A percentile compares a stretch with the other conserved stretches of the same genome.
Evolutionary conservation across 1,140 invertebrate genomes (phyloP).

Genomic region (Brachionus paranguensis): DNA sequence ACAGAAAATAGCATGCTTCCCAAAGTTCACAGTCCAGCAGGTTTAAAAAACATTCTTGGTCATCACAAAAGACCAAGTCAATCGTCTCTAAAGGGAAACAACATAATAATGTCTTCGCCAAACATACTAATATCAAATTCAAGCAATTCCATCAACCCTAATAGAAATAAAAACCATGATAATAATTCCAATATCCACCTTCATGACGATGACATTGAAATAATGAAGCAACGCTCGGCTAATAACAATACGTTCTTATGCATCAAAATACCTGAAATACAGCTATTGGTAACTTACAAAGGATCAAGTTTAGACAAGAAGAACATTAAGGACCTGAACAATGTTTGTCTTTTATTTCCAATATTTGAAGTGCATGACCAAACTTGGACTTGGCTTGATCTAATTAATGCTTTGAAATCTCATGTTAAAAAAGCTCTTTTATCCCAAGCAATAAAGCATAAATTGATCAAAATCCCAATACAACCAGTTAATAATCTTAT

Average conservation of each 20-base stretch:
- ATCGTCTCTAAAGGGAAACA: constrained; percentile 13
- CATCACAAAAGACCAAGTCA: constrained; percentile 16
- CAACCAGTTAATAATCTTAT: constrained; percentile 32
- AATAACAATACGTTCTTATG: constrained; percentile 98
- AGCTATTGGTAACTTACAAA: constrained; percentile 86
- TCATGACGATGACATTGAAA: constrained; percentile 14
- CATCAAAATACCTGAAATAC: constrained; percentile 91
- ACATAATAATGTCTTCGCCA: not conserved
- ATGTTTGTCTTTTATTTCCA: constrained; percentile 84
- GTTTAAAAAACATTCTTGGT: not conserved
- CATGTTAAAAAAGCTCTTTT: constrained; percentile 83
- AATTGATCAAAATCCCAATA: constrained; percentile 21
- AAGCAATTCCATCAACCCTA: not conserved
- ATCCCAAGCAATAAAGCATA: constrained; percentile 62
- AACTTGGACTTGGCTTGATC: constrained; percentile 99
- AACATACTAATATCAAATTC: not conserved
- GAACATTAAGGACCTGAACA: constrained; percentile 88
- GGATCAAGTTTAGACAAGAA: constrained; percentile 83
- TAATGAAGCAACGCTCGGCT: constrained; percentile 76
- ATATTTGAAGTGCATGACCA: constrained; percentile 96
- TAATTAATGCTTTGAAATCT: constrained; percentile 86
- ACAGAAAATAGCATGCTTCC: not conserved
- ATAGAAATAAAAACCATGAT: not conserved
- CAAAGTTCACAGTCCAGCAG: not conserved
- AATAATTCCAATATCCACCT: not conserved